phyloP scores from a whole-genome alignment of 2,113 vertebrate species.

The Collichthys lucidus region DNA sequence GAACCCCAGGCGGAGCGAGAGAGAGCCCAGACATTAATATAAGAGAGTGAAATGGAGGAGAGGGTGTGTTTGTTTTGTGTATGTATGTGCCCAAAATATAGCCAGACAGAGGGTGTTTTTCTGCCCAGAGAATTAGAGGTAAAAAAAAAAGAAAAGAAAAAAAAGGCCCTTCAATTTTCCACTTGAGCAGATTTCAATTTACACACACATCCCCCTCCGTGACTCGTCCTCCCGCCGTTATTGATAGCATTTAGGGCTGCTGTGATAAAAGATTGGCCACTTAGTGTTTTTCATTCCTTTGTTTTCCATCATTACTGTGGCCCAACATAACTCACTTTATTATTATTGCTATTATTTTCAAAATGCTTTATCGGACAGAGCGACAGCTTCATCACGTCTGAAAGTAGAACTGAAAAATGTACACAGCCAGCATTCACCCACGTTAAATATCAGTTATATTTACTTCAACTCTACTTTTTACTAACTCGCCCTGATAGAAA shows the following conservation, averaged over 20 bases:
- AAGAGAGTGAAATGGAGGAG: constrained; percentile 37
- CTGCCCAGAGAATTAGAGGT: constrained; percentile 57
- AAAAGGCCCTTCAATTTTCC: constrained; percentile 76
- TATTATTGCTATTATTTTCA: no score
- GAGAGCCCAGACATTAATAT: constrained; percentile 34
- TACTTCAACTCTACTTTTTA: no score
- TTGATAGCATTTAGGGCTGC: constrained; percentile 70
- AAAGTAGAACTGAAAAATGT: no score
- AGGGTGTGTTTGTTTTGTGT: constrained; percentile 63
- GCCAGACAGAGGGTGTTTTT: constrained; percentile 52
- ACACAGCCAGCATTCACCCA: no score
- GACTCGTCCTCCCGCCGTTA: constrained; percentile 63
- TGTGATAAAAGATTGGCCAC: constrained; percentile 68
- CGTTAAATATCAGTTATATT: no score
- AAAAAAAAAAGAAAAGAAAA: constrained; percentile 37
- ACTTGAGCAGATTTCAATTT: constrained; percentile 80
- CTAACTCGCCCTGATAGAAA: no score
- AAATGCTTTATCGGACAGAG: no score
- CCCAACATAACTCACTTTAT: no score
- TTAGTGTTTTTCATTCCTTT: constrained; percentile 54
- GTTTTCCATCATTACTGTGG: constrained; percentile 36
- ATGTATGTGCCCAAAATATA: constrained; percentile 41
- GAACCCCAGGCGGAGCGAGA: constrained; percentile 7
- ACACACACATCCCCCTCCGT: constrained; percentile 55
- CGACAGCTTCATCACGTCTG: no score